Percentiles rank a stretch among this genome's conserved stretches.
These are phyloP conservation scores for Chrysina gloriosa DNA, from an alignment of 2,888 invertebrate genomes.

Conservation along the genomic window DNA sequence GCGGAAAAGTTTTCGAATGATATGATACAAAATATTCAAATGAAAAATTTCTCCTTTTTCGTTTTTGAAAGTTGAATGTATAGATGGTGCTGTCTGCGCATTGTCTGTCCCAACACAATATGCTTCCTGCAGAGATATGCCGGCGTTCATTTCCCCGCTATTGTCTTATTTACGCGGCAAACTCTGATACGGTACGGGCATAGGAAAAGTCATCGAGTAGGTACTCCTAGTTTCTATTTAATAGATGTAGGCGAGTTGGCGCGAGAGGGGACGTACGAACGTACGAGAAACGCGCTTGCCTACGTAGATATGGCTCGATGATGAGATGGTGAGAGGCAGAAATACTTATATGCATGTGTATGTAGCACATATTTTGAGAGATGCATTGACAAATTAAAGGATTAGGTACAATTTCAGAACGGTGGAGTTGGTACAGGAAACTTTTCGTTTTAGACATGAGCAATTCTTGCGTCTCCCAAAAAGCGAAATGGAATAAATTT, in stretches of 20 bases:
- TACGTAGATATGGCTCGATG: too few species aligned
- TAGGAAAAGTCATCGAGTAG: conserved; percentile 35
- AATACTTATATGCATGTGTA: too few species aligned
- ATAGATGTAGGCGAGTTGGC: neutral
- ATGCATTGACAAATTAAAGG: too few species aligned
- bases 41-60: conserved; percentile 38
- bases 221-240: conserved; percentile 18
- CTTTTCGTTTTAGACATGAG: too few species aligned
- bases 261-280: too few species aligned
- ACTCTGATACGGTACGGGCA: conserved; percentile 29
- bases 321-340: too few species aligned
- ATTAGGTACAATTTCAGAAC: too few species aligned
- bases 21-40: conserved; percentile 47
- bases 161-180: conserved; percentile 56
- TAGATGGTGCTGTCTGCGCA: conserved; percentile 54
- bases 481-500: too few species aligned
- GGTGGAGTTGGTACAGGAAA: too few species aligned
- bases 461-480: too few species aligned
- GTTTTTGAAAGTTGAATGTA: conserved; percentile 42
- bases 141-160: conserved; percentile 61
- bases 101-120: conserved; percentile 57
- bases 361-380: too few species aligned
- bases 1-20: conserved; percentile 42
- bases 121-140: conserved; percentile 61
- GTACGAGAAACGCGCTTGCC: too few species aligned